Percentiles rank a stretch among this genome's conserved stretches.
phyloP scores from a whole-genome alignment of 2,113 vertebrate species.

The Callipepla squamata region DNA sequence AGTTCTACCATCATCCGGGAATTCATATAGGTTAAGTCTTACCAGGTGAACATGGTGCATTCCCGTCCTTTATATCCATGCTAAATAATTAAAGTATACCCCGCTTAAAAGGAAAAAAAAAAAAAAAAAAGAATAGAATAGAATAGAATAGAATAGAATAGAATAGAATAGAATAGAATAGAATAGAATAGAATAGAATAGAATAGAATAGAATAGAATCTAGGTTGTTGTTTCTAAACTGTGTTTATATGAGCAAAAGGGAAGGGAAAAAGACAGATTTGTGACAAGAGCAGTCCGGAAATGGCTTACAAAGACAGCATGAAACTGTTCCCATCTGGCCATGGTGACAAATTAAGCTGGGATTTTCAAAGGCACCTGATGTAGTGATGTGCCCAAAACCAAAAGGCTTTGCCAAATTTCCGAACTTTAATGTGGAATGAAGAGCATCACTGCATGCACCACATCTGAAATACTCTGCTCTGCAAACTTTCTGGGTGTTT shows the following conservation, averaged over 20 bases:
- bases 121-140: neutral
- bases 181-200: neutral
- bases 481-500: neutral
- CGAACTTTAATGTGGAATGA: neutral
- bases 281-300: neutral
- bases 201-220: neutral
- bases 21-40: neutral
- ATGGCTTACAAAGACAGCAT: neutral
- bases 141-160: neutral
- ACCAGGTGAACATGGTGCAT: neutral
- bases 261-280: neutral
- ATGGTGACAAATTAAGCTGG: neutral
- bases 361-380: slow-evolving; percentile 29
- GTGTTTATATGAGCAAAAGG: neutral
- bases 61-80: neutral
- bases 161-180: neutral
- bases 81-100: neutral
- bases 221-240: neutral
- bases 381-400: neutral
- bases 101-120: neutral
- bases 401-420: neutral
- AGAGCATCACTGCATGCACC: neutral
- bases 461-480: neutral
- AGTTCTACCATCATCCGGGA: neutral
- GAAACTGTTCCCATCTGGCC: slow-evolving; percentile 1